Percentiles rank a stretch among this genome's conserved stretches.
phyloP scores from a whole-genome alignment of 2,113 vertebrate species.

The Pelvicachromis taeniatus region DNA sequence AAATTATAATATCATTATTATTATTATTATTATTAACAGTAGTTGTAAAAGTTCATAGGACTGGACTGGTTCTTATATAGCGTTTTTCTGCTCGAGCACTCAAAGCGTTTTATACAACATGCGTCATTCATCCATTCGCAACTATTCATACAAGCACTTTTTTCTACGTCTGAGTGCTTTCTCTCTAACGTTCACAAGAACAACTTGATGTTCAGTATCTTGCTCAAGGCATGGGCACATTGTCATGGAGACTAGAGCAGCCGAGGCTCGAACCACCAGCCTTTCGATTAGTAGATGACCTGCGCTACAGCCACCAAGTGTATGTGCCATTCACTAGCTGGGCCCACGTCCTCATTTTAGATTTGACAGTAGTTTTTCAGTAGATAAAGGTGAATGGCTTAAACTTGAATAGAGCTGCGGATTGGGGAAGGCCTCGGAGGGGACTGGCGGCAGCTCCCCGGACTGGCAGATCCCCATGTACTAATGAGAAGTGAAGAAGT shows the following conservation, averaged over 20 bases:
- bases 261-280: not conserved
- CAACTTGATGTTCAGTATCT: not conserved
- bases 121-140: not conserved
- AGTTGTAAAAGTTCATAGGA: not conserved
- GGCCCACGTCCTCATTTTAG: not conserved
- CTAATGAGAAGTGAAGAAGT: not conserved
- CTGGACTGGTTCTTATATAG: not conserved
- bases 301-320: not conserved
- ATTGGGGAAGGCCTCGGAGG: not conserved
- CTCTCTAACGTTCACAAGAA: not conserved
- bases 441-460: not conserved
- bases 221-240: not conserved
- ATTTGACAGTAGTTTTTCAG: fast-evolving
- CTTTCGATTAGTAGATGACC: not conserved
- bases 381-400: not conserved
- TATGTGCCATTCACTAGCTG: not conserved
- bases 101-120: fast-evolving
- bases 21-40: not conserved
- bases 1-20: not conserved
- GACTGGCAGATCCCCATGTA: not conserved
- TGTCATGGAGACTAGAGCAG: not conserved
- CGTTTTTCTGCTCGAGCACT: too few species aligned
- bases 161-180: not conserved
- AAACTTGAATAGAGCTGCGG: not conserved
- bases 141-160: not conserved